Evolutionary conservation across 2,113 vertebrate genomes (phyloP).

Genomic region (Bos indicus): DNA sequence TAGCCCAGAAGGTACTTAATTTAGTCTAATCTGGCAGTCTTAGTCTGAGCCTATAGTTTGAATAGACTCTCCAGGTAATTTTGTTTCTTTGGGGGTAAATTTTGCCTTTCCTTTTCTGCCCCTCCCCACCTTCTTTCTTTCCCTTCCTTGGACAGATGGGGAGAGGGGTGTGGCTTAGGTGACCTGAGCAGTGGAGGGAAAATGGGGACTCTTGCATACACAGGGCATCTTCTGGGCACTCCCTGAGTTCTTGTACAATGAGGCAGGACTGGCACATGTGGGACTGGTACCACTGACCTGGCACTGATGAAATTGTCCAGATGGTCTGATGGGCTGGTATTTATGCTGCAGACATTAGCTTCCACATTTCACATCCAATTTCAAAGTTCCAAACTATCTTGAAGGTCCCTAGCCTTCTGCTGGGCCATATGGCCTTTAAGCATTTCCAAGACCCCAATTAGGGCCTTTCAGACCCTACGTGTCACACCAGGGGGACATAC

Average conservation of each 20-base stretch:
- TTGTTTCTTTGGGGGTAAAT: not conserved
- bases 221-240: rapidly evolving
- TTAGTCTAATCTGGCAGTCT: not conserved
- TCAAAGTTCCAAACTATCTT: not conserved
- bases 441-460: not conserved
- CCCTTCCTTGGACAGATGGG: not conserved
- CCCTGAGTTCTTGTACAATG: not conserved
- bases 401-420: not conserved
- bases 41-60: not conserved
- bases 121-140: not conserved
- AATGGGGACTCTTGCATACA: not conserved
- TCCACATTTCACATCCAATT: not conserved
- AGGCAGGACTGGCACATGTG: not conserved
- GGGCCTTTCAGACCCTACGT: not conserved
- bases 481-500: too few species aligned
- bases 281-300: not conserved
- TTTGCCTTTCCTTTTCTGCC: not conserved
- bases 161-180: not conserved
- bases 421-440: not conserved
- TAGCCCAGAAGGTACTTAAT: not conserved
- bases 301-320: not conserved
- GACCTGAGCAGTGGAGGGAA: not conserved
- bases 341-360: not conserved
- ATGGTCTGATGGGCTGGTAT: not conserved
- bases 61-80: not conserved